These are phyloP conservation scores for Zaprionus tsacasi DNA, from an alignment of 1,140 invertebrate genomes.

Conservation along the genomic window DNA sequence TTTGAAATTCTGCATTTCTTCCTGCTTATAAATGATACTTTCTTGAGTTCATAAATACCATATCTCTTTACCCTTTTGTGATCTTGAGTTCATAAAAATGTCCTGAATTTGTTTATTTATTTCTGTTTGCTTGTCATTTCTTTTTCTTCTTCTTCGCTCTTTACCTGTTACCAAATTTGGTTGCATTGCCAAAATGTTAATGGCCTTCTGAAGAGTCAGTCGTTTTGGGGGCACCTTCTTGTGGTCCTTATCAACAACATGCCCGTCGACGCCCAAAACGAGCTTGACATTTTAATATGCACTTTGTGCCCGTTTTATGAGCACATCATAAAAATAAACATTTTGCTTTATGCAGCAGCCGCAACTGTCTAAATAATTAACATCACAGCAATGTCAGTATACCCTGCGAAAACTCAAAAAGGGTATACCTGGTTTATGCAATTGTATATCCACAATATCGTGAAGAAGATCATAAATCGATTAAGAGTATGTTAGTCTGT, in stretches of 20 bases:
- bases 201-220: constrained; percentile 38
- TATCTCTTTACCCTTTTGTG: background rate
- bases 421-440: too few species aligned
- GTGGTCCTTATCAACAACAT: constrained; percentile 36
- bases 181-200: constrained; percentile 51
- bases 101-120: constrained; percentile 74
- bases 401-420: background rate
- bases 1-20: background rate
- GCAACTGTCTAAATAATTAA: constrained; percentile 66
- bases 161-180: constrained; percentile 56
- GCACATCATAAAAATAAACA: constrained; percentile 61
- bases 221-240: constrained; percentile 30
- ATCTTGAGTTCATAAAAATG: background rate
- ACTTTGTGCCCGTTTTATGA: constrained; percentile 67
- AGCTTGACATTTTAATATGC: constrained; percentile 76
- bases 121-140: constrained; percentile 36
- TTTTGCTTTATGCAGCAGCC: constrained; percentile 33
- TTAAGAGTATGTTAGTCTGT: too few species aligned
- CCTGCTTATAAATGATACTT: background rate
- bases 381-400: constrained; percentile 30
- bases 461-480: too few species aligned
- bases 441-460: too few species aligned
- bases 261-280: background rate
- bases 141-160: constrained; percentile 4
- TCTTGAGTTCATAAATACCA: background rate